Conservation (phyloP, 2,797 vertebrate species). For the Manis crassicaudata region DNA sequence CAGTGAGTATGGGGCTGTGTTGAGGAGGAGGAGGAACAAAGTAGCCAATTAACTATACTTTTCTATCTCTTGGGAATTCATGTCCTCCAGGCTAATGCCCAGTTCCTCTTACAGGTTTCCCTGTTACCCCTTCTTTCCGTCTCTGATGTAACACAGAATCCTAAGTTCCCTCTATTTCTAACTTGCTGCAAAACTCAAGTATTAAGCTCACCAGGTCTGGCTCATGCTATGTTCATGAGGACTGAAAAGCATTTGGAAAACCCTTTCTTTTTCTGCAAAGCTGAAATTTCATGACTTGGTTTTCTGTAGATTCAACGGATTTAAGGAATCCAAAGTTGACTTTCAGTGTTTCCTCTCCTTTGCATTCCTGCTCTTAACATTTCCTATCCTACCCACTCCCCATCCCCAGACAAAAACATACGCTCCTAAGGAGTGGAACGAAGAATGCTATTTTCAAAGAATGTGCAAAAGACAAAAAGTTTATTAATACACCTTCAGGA, state of each 20-base stretch:
- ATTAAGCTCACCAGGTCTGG: neutral
- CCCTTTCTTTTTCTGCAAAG: neutral
- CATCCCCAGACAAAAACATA: neutral
- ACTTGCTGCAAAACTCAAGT: neutral
- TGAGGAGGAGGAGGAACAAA: neutral
- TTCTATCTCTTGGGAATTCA: neutral
- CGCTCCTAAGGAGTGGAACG: neutral
- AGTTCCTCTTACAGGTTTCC: neutral
- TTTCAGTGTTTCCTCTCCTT: neutral
- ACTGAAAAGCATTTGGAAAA: neutral
- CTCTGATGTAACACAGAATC: neutral
- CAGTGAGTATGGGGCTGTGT: neutral
- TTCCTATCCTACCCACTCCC: neutral
- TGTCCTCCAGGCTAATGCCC: neutral
- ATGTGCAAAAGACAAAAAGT: neutral
- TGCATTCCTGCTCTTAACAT: neutral
- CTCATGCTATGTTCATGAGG: neutral
- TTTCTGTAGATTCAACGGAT: neutral
- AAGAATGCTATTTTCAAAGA: neutral
- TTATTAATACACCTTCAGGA: neutral
- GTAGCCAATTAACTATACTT: neutral
- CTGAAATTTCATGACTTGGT: neutral
- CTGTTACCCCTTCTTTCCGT: fast-evolving
- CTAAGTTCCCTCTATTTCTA: neutral
- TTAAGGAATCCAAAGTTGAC: neutral